These are phyloP conservation scores for Cyaniris semiargus DNA, from an alignment of 2,888 invertebrate genomes.

Conservation along the genomic window DNA sequence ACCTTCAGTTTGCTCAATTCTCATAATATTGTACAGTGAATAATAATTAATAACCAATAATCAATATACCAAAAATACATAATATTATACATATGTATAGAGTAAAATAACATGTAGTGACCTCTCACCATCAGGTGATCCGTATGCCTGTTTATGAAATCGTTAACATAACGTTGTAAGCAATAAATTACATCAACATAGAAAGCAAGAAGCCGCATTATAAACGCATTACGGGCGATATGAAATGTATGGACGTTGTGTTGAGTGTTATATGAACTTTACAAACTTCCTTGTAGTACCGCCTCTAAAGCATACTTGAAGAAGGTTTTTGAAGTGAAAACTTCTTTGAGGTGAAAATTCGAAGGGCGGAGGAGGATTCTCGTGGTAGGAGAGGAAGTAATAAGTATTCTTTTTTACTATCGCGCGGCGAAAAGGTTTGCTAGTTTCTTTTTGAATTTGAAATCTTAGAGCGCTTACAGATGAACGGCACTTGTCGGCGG, in stretches of 20 bases:
- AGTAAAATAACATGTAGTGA: neutral
- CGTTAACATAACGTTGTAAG: conserved; percentile 12
- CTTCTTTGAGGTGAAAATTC: neutral
- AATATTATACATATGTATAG: neutral
- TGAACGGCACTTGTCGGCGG: too few relatives aligned
- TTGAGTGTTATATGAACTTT: conserved; percentile 5
- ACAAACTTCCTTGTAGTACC: neutral
- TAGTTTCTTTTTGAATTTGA: too few relatives aligned
- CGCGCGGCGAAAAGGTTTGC: too few relatives aligned
- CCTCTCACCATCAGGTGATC: neutral
- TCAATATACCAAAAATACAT: too few relatives aligned
- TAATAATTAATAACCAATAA: too few relatives aligned
- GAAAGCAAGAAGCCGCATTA: conserved; percentile 8
- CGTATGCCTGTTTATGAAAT: conserved; percentile 3
- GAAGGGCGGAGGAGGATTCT: too few relatives aligned
- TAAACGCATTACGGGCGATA: neutral
- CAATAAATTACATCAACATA: conserved; percentile 19
- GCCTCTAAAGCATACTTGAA: neutral
- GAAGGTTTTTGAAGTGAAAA: neutral
- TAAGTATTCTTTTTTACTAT: too few relatives aligned
- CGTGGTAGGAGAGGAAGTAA: too few relatives aligned
- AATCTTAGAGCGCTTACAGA: too few relatives aligned
- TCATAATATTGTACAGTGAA: too few relatives aligned
- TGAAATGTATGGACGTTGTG: neutral
- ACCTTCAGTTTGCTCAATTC: too few relatives aligned